Conservation (phyloP, 2,113 vertebrate genomes). For the Aegithalos caudatus region DNA sequence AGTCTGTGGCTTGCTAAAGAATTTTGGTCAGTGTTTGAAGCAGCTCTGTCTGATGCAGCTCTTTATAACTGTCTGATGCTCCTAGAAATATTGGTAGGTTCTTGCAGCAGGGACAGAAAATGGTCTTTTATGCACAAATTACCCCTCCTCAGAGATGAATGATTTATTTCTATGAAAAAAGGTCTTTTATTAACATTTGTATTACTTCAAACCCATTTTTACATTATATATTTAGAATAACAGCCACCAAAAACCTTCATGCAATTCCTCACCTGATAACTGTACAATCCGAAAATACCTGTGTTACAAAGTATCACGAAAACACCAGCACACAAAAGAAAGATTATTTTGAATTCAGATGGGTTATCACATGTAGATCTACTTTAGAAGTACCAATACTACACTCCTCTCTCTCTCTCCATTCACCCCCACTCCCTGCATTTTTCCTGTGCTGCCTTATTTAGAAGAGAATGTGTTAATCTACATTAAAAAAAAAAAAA, state of each 20-base stretch:
- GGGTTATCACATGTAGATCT: background rate
- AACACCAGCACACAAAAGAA: background rate
- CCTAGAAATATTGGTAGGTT: background rate
- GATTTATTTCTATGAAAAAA: background rate
- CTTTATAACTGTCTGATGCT: background rate
- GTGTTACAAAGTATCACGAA: background rate
- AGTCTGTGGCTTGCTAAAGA: background rate
- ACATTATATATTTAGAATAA: background rate
- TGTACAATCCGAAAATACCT: background rate
- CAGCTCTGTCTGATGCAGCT: background rate
- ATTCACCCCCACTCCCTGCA: background rate
- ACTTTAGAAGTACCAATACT: background rate
- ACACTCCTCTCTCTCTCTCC: background rate
- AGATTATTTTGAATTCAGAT: background rate
- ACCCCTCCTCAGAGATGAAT: background rate
- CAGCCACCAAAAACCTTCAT: background rate
- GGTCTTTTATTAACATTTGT: background rate
- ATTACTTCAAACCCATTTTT: background rate
- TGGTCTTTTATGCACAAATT: background rate
- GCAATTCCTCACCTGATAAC: background rate
- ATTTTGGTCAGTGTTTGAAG: background rate
- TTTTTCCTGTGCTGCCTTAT: background rate
- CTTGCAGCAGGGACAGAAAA: background rate
- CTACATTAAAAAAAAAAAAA: background rate
- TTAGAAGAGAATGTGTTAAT: background rate